Conservation (phyloP, 2,888 invertebrate genomes). For the Ophioninae sp. region DNA sequence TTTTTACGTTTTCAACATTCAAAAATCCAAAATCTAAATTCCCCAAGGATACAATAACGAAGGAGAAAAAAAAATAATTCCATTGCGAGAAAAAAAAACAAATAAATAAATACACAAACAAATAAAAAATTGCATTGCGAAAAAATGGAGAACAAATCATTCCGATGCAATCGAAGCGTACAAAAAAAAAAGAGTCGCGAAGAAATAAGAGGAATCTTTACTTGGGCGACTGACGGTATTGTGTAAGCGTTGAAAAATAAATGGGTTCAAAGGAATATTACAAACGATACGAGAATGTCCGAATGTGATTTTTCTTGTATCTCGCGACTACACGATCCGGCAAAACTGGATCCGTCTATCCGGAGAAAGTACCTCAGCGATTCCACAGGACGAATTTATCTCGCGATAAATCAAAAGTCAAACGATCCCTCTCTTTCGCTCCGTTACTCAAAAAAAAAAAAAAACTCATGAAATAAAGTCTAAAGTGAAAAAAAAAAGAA, state of each 20-base stretch:
- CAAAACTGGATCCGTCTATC: neutral
- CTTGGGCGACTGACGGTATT: neutral
- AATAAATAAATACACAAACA: too few relatives aligned
- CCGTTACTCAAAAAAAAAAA: neutral
- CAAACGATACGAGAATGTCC: neutral
- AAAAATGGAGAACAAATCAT: too few relatives aligned
- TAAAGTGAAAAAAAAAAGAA: neutral
- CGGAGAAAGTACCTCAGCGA: neutral
- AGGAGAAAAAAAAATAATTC: too few relatives aligned
- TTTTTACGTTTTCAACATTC: too few relatives aligned
- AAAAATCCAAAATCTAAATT: too few relatives aligned
- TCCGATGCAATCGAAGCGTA: too few relatives aligned
- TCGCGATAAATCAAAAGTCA: neutral
- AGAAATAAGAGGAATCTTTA: neutral
- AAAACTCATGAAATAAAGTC: neutral
- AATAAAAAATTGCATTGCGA: too few relatives aligned
- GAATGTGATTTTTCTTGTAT: neutral
- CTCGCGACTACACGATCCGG: neutral
- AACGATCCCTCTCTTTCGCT: neutral
- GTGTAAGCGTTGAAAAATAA: neutral
- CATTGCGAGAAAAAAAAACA: too few relatives aligned
- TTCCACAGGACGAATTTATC: neutral
- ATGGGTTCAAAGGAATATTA: neutral
- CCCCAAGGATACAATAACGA: too few relatives aligned
- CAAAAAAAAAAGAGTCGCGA: neutral